Evolutionary conservation across 1,140 invertebrate genomes (phyloP).

Genomic region (Choristoneura fumiferana): DNA sequence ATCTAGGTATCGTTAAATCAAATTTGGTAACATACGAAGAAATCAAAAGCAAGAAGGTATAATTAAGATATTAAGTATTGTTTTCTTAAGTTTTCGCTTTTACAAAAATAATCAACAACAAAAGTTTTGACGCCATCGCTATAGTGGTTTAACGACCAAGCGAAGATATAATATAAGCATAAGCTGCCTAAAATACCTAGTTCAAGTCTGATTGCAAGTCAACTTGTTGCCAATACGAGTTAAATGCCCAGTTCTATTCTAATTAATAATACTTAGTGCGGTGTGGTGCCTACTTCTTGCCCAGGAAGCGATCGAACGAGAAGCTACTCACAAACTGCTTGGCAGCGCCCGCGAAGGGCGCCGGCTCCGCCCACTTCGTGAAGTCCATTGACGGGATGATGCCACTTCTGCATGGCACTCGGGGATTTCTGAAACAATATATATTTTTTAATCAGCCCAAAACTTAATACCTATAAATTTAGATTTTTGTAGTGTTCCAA

Average conservation of each 20-base stretch:
- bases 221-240: not conserved
- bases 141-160: too few relatives aligned
- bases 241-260: not conserved
- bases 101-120: too few relatives aligned
- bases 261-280: constrained; percentile 43
- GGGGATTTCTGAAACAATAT: constrained; percentile 86
- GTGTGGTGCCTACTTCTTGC: constrained; percentile 80
- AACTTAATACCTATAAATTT: too few relatives aligned
- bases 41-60: too few relatives aligned
- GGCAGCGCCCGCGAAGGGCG: constrained; percentile 70
- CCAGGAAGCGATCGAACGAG: constrained; percentile 78
- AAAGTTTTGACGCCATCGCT: too few relatives aligned
- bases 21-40: too few relatives aligned
- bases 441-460: constrained; percentile 10
- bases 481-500: too few relatives aligned
- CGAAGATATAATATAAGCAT: too few relatives aligned
- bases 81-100: too few relatives aligned
- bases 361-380: constrained; percentile 90
- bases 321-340: constrained; percentile 84
- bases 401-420: constrained; percentile 92
- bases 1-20: too few relatives aligned
- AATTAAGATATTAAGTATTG: too few relatives aligned
- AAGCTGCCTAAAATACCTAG: too few relatives aligned
- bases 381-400: constrained; percentile 92
- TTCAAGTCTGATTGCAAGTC: not conserved